Evolutionary conservation across 2,888 invertebrate genomes (phyloP).

Genomic region (Protonemura montana): DNA sequence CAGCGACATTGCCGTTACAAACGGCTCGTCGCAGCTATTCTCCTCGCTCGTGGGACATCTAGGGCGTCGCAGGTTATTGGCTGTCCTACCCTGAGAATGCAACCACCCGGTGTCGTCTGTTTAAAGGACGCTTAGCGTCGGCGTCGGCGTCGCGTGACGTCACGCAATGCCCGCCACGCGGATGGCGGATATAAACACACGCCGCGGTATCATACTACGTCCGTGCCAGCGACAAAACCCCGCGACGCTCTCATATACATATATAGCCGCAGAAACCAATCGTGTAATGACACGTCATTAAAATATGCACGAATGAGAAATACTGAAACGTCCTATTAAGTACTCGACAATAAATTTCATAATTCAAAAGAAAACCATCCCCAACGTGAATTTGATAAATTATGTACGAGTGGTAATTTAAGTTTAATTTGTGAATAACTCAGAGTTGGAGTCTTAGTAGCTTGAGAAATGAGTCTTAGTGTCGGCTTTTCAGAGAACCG

Average conservation of each 20-base stretch:
- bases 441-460: background rate
- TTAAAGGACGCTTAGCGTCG: slow-evolving; percentile 30
- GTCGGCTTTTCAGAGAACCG: too few relatives aligned
- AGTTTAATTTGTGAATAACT: background rate
- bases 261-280: background rate
- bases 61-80: background rate
- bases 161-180: background rate
- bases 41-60: too few relatives aligned
- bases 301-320: slow-evolving; percentile 23
- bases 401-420: background rate
- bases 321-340: slow-evolving; percentile 8
- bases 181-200: background rate
- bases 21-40: background rate
- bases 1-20: background rate
- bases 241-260: background rate
- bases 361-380: background rate
- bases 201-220: background rate
- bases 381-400: background rate
- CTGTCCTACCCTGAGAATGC: slow-evolving; percentile 5
- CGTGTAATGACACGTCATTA: slow-evolving; percentile 17
- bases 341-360: slow-evolving; percentile 12
- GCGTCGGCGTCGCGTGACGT: slow-evolving; percentile 23
- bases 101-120: slow-evolving; percentile 23
- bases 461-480: background rate
- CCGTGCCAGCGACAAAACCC: background rate